Evolutionary conservation across 2,888 invertebrate species (phyloP), one percentile per base, ranked within the genome.

Genomic region (Agrotis ipsilon): DNA sequence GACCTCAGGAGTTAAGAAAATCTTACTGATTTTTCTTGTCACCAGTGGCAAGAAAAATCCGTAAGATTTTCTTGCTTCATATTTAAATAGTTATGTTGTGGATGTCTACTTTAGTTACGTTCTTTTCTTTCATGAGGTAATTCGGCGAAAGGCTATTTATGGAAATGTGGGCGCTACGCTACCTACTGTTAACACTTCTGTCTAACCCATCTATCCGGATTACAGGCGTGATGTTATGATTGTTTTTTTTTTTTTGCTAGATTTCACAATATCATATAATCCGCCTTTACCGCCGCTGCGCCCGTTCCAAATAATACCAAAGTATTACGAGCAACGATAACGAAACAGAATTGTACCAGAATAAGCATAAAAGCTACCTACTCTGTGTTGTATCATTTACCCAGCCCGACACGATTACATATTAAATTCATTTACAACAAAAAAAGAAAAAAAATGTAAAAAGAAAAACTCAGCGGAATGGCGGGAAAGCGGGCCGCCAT

Each of bases 361-460:
- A 68, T 49, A 67, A 68, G 61, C 72, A 68, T 48, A 72, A 68
- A 66, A 66, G n/a, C 16, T 48, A 73, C 13, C 13, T 49, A 68
- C 39, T 19, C 2, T 52, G 46, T 52, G 27, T 48, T 65, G 46
- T 67, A 68, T 66, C 70, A 71, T 82, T 79, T 70, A 75, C 71
- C 21, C 64, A 71, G 32, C 71, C 46, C 64, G 64, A 69, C 77
- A 82, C 78, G 83, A 80, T 80, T 82, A 75, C 80, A 73, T 84
- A 82, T 72, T 84, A 82, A 82, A 85, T 78, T 73, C 85, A 85
- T 84, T 84, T 80, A 64, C 48, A 83, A 73, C 72, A 72, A 82
- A 83, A 73, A 75, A 75, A 82, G 51, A 74, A 73, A 83, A 76
- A 74, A 72, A 72, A 85, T 73, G 73, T 70, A 63, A 70, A 78